A percentile compares a stretch with the other conserved stretches of the same genome.
These are phyloP conservation scores for human (Homo sapiens) DNA, from an alignment of 2,113 vertebrate genomes.

Conservation along the genomic window DNA sequence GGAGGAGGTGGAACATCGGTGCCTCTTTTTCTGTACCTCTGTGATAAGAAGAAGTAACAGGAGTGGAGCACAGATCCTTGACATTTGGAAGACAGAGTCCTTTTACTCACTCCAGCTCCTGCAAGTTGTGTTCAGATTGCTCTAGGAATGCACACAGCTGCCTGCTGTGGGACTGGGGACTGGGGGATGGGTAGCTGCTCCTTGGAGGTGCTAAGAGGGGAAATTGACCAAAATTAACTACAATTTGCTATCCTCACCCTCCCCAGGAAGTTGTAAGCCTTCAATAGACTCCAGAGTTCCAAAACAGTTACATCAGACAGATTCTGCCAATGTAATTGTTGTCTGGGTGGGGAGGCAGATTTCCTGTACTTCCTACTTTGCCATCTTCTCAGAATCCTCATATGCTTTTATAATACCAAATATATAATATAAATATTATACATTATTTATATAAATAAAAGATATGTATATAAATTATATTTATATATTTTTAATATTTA, in stretches of 20 bases:
- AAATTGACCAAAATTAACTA: neutral
- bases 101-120: neutral
- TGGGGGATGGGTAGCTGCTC: neutral
- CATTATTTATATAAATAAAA: too few relatives aligned
- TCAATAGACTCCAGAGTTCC: neutral
- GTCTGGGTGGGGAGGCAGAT: neutral
- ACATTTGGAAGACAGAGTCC: neutral
- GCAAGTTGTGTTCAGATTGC: neutral
- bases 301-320: neutral
- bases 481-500: too few relatives aligned
- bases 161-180: neutral
- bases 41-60: neutral
- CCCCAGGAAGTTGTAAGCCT: neutral
- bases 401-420: neutral
- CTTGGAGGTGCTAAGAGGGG: neutral
- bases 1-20: neutral
- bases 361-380: neutral
- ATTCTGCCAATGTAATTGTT: neutral
- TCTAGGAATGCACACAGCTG: neutral
- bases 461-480: too few relatives aligned
- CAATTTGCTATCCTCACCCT: neutral
- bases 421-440: too few relatives aligned
- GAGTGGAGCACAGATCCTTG: neutral
- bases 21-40: neutral
- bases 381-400: neutral